A percentile compares a stretch with the other conserved stretches of the same genome.
These are phyloP conservation scores for Elaphurus davidianus DNA, from an alignment of 2,113 vertebrate genomes.

Conservation along the genomic window DNA sequence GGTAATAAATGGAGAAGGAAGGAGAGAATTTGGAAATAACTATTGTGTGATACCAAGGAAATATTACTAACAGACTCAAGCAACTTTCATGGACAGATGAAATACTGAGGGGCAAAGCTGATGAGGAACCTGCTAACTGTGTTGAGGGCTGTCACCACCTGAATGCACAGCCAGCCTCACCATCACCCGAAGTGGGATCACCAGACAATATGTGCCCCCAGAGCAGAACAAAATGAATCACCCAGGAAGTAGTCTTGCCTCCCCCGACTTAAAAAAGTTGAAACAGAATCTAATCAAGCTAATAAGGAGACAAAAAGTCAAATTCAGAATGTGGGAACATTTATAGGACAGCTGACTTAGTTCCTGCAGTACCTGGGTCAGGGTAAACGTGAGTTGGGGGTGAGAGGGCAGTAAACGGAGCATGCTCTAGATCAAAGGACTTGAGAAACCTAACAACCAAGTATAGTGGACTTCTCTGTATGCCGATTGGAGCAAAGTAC, in stretches of 20 bases:
- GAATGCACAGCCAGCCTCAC: background rate
- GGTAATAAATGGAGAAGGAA: background rate
- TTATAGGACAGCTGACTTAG: background rate
- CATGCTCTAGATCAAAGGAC: background rate
- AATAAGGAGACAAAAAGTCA: background rate
- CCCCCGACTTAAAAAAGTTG: background rate
- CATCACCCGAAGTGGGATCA: background rate
- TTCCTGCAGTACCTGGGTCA: background rate
- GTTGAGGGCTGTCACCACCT: background rate
- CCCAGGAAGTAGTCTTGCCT: background rate
- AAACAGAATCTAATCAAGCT: background rate
- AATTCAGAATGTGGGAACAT: background rate
- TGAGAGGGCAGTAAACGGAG: rapidly evolving
- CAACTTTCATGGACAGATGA: background rate
- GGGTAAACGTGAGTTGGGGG: background rate
- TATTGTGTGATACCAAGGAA: background rate
- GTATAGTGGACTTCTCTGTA: background rate
- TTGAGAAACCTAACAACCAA: background rate
- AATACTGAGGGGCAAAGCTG: background rate
- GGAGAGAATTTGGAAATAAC: background rate
- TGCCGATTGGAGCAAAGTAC: background rate
- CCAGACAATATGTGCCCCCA: rapidly evolving
- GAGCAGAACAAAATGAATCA: background rate
- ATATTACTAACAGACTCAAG: background rate
- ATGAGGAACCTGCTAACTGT: too few relatives aligned